These are phyloP conservation scores for Thymallus thymallus DNA, from an alignment of 2,113 vertebrate genomes.

Conservation along the genomic window DNA sequence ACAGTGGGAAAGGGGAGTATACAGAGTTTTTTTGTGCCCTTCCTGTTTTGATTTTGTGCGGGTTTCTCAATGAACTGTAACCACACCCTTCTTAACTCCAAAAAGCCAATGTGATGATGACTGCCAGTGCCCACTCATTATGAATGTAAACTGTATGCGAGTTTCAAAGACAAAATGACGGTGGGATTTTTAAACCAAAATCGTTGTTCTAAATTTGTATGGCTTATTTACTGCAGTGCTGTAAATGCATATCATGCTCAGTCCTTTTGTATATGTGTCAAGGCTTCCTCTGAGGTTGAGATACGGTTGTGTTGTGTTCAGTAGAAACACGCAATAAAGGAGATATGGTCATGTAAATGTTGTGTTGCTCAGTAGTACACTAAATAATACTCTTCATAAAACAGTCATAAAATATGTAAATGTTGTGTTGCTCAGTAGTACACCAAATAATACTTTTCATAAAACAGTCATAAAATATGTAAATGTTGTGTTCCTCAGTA, in stretches of 20 bases:
- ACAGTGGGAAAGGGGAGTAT: constrained; percentile 13
- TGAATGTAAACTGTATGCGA: constrained; percentile 54
- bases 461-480: too few species aligned
- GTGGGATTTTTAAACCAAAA: constrained; percentile 56
- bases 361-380: constrained; percentile 44
- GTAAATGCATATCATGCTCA: neutral
- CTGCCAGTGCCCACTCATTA: constrained; percentile 21
- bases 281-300: neutral
- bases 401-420: too few species aligned
- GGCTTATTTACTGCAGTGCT: constrained; percentile 4
- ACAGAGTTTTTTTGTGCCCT: neutral
- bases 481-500: constrained; percentile 43
- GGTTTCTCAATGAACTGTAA: neutral
- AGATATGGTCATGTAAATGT: constrained; percentile 36
- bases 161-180: constrained; percentile 19
- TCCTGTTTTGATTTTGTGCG: neutral
- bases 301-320: constrained; percentile 28
- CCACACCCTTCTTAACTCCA: neutral
- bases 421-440: constrained; percentile 45
- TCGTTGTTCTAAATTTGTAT: constrained; percentile 10
- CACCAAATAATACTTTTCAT: constrained; percentile 8
- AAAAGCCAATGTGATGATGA: constrained; percentile 6
- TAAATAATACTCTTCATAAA: too few species aligned
- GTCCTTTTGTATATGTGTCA: neutral
- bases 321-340: constrained; percentile 35